phyloP scores from a whole-genome alignment of 2,888 invertebrate species.

The Orchesella flavescens region DNA sequence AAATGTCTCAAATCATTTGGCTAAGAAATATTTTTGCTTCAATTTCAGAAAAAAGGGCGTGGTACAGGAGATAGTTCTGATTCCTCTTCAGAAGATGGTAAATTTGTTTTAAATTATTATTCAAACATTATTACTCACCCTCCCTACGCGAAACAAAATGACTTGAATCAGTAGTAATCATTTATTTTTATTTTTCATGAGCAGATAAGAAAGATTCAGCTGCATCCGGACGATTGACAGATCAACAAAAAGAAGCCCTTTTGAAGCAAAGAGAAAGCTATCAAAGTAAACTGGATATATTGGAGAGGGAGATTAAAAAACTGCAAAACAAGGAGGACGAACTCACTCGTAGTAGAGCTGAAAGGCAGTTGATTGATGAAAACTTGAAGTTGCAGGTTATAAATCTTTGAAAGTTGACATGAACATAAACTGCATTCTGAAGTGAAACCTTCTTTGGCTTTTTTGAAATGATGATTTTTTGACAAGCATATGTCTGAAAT shows the following conservation, averaged over 20 bases:
- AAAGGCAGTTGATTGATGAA: slow-evolving; percentile 76
- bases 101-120: slow-evolving; percentile 1
- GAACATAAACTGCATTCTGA: not conserved
- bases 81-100: slow-evolving; percentile 69
- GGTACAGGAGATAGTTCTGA: slow-evolving; percentile 66
- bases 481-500: slow-evolving; percentile 61
- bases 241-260: slow-evolving; percentile 84
- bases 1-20: not conserved
- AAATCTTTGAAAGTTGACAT: slow-evolving; percentile 61
- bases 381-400: slow-evolving; percentile 89
- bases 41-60: slow-evolving; percentile 53
- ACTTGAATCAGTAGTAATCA: too few species aligned
- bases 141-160: too few species aligned
- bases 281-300: slow-evolving; percentile 82
- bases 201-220: slow-evolving; percentile 60
- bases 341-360: slow-evolving; percentile 77
- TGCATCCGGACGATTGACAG: slow-evolving; percentile 48
- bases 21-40: not conserved
- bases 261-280: slow-evolving; percentile 88
- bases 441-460: too few species aligned
- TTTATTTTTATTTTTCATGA: slow-evolving; percentile 21
- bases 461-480: slow-evolving; percentile 45
- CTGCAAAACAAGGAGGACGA: slow-evolving; percentile 86
- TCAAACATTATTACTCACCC: not conserved
- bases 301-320: slow-evolving; percentile 86